phyloP scores from a whole-genome alignment of 2,888 invertebrate genomes.

The Drosophila neonasuta region DNA sequence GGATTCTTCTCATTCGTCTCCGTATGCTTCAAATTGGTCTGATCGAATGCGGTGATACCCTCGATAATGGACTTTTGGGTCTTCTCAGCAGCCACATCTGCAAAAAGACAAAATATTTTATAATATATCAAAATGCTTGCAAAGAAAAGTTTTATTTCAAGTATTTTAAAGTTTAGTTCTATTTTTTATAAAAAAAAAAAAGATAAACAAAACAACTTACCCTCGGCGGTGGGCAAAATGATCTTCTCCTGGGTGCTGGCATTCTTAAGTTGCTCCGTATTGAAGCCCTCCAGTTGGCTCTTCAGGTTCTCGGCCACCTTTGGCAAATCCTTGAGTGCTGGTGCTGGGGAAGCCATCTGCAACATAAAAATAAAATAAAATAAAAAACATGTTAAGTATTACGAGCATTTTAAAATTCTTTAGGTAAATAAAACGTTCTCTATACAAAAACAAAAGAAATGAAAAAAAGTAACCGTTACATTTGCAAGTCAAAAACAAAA shows the following conservation, averaged over 20 bases:
- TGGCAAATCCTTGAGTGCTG: constrained; percentile 94
- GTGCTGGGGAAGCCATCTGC: constrained; percentile 81
- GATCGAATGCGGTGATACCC: constrained; percentile 93
- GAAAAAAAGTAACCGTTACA: background rate
- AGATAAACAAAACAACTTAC: constrained; percentile 82
- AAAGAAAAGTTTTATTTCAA: too few relatives aligned
- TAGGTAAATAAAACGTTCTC: too few relatives aligned
- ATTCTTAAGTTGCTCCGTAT: constrained; percentile 92
- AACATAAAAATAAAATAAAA: background rate
- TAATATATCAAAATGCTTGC: too few relatives aligned
- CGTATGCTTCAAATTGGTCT: constrained; percentile 92
- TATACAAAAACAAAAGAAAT: too few relatives aligned
- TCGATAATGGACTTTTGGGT: constrained; percentile 91
- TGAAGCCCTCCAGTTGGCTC: constrained; percentile 95
- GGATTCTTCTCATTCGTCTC: constrained; percentile 96
- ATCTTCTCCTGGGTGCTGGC: constrained; percentile 96
- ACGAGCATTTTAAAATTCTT: too few relatives aligned
- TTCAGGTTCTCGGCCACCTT: constrained; percentile 94
- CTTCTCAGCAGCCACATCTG: constrained; percentile 91
- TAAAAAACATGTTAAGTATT: too few relatives aligned
- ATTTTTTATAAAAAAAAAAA: too few relatives aligned
- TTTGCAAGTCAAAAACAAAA: constrained; percentile 3
- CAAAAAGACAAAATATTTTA: too few relatives aligned
- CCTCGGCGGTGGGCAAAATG: constrained; percentile 95
- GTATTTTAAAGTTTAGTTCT: too few relatives aligned